Evolutionary conservation across 2,113 vertebrate genomes (phyloP).

Genomic region (Galbula dea): DNA sequence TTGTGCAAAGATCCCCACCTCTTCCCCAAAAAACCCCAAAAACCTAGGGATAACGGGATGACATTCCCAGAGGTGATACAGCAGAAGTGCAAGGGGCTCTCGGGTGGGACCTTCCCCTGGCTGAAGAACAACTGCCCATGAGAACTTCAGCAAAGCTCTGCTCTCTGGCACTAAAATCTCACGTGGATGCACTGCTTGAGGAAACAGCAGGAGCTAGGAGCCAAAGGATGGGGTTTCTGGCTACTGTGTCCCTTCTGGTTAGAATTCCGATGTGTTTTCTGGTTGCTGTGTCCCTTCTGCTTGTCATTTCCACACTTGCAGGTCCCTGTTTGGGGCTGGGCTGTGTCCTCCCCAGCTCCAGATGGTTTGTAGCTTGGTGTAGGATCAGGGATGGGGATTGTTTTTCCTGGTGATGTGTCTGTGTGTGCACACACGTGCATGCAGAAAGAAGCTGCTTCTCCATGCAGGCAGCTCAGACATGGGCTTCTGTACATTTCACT

Average conservation of each 20-base stretch:
- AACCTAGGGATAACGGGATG: neutral
- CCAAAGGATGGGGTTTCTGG: neutral
- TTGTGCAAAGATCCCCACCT: rapidly evolving
- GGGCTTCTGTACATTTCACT: rapidly evolving
- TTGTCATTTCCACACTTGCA: neutral
- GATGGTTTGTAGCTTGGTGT: neutral
- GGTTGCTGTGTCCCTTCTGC: neutral
- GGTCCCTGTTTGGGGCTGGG: neutral
- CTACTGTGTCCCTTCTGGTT: neutral
- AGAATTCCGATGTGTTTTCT: too few relatives aligned
- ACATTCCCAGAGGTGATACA: rapidly evolving
- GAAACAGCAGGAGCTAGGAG: neutral
- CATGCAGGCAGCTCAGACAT: neutral
- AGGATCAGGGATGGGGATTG: rapidly evolving
- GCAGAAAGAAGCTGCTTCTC: neutral
- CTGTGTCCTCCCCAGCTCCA: neutral
- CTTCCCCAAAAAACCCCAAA: neutral
- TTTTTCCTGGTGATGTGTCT: neutral
- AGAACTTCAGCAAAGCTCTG: neutral
- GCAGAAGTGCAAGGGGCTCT: neutral
- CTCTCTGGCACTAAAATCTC: neutral
- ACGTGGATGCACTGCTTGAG: neutral
- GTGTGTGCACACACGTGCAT: rapidly evolving
- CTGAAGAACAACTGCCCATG: rapidly evolving
- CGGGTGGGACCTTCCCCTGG: neutral